Evolutionary conservation across 2,888 invertebrate genomes (phyloP).

Genomic region (Lepeophtheirus nordmannii): DNA sequence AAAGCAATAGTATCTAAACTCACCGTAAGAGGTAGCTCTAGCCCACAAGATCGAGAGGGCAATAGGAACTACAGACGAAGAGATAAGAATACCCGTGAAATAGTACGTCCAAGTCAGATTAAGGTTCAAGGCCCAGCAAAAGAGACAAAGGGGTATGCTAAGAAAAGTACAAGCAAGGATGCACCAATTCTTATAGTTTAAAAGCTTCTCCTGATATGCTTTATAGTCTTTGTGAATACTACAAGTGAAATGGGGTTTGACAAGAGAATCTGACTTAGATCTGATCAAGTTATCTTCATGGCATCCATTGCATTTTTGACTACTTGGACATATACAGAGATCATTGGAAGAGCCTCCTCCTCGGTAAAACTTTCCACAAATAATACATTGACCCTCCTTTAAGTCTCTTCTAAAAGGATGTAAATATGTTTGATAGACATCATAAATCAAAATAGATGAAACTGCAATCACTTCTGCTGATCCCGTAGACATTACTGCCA

Average conservation of each 20-base stretch:
- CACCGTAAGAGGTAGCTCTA: slow-evolving; percentile 31
- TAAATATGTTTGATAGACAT: slow-evolving; percentile 33
- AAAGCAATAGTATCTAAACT: not conserved
- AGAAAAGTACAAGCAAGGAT: slow-evolving; percentile 32
- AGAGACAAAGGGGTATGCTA: slow-evolving; percentile 33
- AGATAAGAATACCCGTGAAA: slow-evolving; percentile 35
- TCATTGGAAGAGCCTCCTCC: not conserved
- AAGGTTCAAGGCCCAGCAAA: slow-evolving; percentile 31
- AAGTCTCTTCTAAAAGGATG: slow-evolving; percentile 26
- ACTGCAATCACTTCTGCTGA: slow-evolving; percentile 36
- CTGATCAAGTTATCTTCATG: slow-evolving; percentile 31
- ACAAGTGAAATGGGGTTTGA: slow-evolving; percentile 33
- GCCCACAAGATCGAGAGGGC: slow-evolving; percentile 34
- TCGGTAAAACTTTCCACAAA: slow-evolving; percentile 26
- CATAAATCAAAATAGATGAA: slow-evolving; percentile 32
- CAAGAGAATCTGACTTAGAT: slow-evolving; percentile 27
- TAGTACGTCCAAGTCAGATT: slow-evolving; percentile 34
- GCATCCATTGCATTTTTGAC: not conserved
- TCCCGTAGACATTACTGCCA: slow-evolving; percentile 35
- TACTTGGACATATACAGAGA: slow-evolving; percentile 13
- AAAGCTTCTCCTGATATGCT: slow-evolving; percentile 33
- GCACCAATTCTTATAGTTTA: slow-evolving; percentile 33
- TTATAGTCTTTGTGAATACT: slow-evolving; percentile 32
- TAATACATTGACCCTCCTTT: slow-evolving; percentile 16
- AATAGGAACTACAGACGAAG: slow-evolving; percentile 35